These are phyloP conservation scores for Ictidomys tridecemlineatus DNA, from an alignment of 2,113 vertebrate genomes.

Conservation along the genomic window DNA sequence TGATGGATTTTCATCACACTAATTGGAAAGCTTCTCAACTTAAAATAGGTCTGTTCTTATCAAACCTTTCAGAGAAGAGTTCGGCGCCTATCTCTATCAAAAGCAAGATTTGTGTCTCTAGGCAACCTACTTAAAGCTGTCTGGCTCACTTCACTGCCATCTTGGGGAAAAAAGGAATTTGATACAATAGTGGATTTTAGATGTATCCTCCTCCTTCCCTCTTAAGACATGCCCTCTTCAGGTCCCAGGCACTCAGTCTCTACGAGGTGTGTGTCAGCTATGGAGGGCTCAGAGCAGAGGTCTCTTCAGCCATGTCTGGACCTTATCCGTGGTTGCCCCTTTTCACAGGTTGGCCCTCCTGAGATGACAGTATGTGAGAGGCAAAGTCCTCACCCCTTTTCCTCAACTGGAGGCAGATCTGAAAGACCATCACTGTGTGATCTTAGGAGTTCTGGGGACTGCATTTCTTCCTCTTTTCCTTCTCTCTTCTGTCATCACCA, in stretches of 20 bases:
- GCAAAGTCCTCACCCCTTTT: background rate
- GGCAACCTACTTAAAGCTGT: background rate
- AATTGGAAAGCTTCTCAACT: background rate
- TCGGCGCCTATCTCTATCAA: background rate
- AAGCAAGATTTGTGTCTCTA: background rate
- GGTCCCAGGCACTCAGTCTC: background rate
- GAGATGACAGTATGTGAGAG: background rate
- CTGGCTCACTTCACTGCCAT: background rate
- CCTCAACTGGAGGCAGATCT: background rate
- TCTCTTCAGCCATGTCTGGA: background rate
- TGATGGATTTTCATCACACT: constrained; percentile 30
- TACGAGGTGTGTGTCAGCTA: background rate
- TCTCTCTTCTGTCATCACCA: background rate
- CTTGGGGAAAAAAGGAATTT: background rate
- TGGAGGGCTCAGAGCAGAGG: background rate
- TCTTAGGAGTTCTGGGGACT: background rate
- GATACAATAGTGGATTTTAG: background rate
- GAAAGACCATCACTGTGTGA: background rate
- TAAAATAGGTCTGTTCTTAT: constrained; percentile 37
- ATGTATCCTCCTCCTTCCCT: background rate
- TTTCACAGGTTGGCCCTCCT: background rate
- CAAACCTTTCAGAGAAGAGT: background rate
- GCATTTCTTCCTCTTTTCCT: background rate
- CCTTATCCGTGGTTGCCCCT: background rate
- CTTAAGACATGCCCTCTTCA: background rate